Conservation (phyloP, 2,113 vertebrate species). For the Odocoileus hemionus region DNA sequence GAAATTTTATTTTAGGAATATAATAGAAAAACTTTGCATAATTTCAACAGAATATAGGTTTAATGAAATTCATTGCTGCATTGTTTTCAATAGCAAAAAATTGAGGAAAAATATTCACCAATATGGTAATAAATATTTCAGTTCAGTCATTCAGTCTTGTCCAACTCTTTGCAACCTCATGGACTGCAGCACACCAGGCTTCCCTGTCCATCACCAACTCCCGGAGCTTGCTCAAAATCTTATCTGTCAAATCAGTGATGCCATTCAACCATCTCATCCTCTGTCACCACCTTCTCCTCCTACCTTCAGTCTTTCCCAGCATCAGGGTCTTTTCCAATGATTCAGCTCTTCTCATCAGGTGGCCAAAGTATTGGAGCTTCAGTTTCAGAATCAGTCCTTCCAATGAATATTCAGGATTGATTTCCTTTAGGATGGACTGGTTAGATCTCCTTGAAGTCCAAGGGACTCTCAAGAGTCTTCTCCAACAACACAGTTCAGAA, state of each 20-base stretch:
- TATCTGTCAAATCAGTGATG: neutral
- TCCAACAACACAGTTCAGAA: neutral
- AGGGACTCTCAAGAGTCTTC: neutral
- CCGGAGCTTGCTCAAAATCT: neutral
- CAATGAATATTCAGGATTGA: neutral
- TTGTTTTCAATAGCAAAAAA: neutral
- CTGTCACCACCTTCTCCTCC: neutral
- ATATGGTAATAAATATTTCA: neutral
- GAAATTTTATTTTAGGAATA: neutral
- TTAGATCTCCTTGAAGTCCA: neutral
- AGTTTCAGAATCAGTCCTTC: neutral
- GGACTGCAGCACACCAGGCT: neutral
- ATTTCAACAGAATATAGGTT: neutral
- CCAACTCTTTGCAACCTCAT: rapidly evolving
- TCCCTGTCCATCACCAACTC: neutral
- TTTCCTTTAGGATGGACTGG: neutral
- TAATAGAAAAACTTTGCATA: neutral
- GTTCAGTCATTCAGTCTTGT: neutral
- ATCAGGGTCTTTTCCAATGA: neutral
- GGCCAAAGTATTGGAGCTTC: neutral
- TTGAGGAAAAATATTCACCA: neutral
- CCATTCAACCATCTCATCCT: neutral
- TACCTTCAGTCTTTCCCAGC: neutral
- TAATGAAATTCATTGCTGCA: neutral
- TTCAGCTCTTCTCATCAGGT: neutral